Conservation (phyloP, 2,797 vertebrate genomes). For the Dipus sagitta region DNA sequence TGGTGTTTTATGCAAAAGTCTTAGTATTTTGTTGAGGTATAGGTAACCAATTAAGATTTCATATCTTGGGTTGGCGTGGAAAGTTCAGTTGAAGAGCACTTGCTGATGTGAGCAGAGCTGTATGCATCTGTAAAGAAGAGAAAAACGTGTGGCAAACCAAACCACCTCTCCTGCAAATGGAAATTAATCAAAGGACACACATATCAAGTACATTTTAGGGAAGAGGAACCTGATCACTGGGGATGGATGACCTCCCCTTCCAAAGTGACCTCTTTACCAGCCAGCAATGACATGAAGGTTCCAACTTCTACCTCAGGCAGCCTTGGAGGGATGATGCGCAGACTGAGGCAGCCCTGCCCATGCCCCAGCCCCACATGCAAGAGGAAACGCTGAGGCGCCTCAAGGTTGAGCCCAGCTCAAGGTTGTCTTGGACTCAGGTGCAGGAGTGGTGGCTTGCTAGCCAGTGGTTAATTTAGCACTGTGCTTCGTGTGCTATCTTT, state of each 20-base stretch:
- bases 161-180: background rate
- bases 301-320: background rate
- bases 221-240: background rate
- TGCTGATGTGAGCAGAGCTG: too few relatives aligned
- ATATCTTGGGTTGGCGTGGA: background rate
- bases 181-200: background rate
- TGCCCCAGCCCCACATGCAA: accelerated
- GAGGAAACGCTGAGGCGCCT: background rate
- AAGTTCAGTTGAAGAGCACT: too few relatives aligned
- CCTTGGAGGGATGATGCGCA: too few relatives aligned
- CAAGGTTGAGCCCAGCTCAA: background rate
- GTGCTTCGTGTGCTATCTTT: background rate
- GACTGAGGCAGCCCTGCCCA: background rate
- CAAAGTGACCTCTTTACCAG: background rate
- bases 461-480: background rate
- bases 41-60: background rate
- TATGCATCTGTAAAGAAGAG: background rate
- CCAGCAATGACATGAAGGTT: background rate
- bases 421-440: background rate
- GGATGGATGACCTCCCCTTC: too few relatives aligned
- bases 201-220: too few relatives aligned
- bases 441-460: background rate
- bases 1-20: too few relatives aligned
- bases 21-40: background rate
- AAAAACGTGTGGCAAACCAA: background rate